Conservation (phyloP, 2,888 invertebrate species). For the Leucophora obtusa region DNA sequence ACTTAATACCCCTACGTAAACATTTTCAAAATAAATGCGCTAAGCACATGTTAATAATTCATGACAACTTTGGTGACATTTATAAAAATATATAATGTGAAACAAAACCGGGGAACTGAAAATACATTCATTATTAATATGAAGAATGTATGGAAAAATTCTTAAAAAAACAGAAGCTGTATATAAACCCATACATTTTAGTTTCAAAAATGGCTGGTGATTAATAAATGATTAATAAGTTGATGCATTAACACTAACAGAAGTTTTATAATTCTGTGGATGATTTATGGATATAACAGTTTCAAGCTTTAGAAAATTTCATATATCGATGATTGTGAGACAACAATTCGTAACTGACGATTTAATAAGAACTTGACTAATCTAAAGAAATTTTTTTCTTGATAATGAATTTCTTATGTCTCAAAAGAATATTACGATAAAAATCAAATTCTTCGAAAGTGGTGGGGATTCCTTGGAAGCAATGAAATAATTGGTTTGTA, state of each 20-base stretch:
- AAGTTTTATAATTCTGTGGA: neutral
- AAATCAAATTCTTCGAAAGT: too few relatives aligned
- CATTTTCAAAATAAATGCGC: neutral
- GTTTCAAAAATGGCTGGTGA: slow-evolving; percentile 7
- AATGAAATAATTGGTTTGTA: too few relatives aligned
- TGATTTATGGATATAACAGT: too few relatives aligned
- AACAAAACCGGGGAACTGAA: slow-evolving; percentile 11
- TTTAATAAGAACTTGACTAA: too few relatives aligned
- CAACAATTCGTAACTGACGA: too few relatives aligned
- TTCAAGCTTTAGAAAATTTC: too few relatives aligned
- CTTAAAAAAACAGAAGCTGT: neutral
- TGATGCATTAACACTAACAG: slow-evolving; percentile 12
- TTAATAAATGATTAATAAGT: slow-evolving; percentile 40
- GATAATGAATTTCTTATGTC: too few relatives aligned
- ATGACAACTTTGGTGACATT: slow-evolving; percentile 52
- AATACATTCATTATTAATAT: slow-evolving; percentile 31
- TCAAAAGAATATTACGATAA: too few relatives aligned
- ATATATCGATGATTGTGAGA: too few relatives aligned
- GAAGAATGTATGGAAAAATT: slow-evolving; percentile 8
- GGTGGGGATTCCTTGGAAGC: too few relatives aligned
- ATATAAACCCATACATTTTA: neutral
- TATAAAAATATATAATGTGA: neutral
- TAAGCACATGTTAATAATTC: slow-evolving; percentile 54
- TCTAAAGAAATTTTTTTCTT: too few relatives aligned
- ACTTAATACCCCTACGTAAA: neutral